Conservation (phyloP, 2,888 invertebrate species). For the Parelbella ahira region DNA sequence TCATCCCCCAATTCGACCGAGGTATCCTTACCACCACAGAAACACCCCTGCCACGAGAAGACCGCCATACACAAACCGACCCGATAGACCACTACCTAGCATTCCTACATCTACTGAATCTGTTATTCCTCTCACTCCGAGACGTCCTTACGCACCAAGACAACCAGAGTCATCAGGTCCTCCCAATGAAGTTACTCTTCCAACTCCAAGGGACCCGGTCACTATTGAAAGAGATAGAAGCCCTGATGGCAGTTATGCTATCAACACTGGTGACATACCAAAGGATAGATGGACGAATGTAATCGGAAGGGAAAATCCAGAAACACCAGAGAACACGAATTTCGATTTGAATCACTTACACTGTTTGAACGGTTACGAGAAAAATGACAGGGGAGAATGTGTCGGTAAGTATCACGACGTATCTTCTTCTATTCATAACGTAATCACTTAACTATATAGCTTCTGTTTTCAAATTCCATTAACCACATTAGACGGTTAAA, state of each 20-base stretch:
- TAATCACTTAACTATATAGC: too few relatives aligned
- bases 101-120: conserved; percentile 1
- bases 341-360: conserved; percentile 54
- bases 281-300: conserved; percentile 51
- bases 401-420: conserved; percentile 77
- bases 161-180: conserved; percentile 29
- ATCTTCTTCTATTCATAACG: too few relatives aligned
- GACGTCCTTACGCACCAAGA: conserved; percentile 21
- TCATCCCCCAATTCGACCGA: conserved; percentile 29
- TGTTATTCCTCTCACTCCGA: conserved; percentile 24
- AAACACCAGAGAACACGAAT: conserved; percentile 31
- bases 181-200: conserved; percentile 36
- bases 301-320: conserved; percentile 38
- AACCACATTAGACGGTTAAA: too few relatives aligned
- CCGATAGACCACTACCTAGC: conserved; percentile 28
- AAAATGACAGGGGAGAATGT: conserved; percentile 77
- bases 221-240: conserved; percentile 41
- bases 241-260: conserved; percentile 39
- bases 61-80: conserved; percentile 32
- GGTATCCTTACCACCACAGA: conserved; percentile 35
- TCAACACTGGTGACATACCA: conserved; percentile 47
- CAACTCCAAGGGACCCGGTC: conserved; percentile 35
- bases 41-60: conserved; percentile 31
- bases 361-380: conserved; percentile 77
- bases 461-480: too few relatives aligned